Conservation (phyloP, 2,113 vertebrate genomes). For the Chloropsis cyanopogon region DNA sequence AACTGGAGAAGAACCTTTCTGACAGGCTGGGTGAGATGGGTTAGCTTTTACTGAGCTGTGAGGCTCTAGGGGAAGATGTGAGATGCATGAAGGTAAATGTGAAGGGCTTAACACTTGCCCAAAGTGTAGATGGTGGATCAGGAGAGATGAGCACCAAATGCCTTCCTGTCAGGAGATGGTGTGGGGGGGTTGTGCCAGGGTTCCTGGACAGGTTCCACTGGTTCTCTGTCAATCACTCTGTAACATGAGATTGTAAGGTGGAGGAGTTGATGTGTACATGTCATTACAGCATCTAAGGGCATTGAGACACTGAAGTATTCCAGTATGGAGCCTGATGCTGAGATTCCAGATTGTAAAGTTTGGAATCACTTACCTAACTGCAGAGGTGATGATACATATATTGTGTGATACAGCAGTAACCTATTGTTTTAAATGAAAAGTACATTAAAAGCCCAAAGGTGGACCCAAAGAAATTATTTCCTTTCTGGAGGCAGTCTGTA, state of each 20-base stretch:
- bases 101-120: not conserved
- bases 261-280: not conserved
- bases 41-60: not conserved
- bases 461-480: not conserved
- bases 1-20: slow-evolving; percentile 93
- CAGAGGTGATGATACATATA: not conserved
- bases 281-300: not conserved
- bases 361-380: not conserved
- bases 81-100: not conserved
- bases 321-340: not conserved
- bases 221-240: not conserved
- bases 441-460: not conserved
- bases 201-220: not conserved
- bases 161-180: not conserved
- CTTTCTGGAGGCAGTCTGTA: not conserved
- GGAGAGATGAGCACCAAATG: not conserved
- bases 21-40: slow-evolving; percentile 85
- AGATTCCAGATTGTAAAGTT: not conserved
- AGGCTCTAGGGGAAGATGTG: not conserved
- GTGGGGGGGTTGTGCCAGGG: not conserved
- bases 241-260: not conserved
- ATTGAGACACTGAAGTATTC: not conserved
- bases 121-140: rapidly evolving
- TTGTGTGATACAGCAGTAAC: not conserved
- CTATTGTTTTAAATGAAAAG: not conserved